Base-by-base conservation (phyloP, 2,113 vertebrate species). In the Mus musculus region DNA sequence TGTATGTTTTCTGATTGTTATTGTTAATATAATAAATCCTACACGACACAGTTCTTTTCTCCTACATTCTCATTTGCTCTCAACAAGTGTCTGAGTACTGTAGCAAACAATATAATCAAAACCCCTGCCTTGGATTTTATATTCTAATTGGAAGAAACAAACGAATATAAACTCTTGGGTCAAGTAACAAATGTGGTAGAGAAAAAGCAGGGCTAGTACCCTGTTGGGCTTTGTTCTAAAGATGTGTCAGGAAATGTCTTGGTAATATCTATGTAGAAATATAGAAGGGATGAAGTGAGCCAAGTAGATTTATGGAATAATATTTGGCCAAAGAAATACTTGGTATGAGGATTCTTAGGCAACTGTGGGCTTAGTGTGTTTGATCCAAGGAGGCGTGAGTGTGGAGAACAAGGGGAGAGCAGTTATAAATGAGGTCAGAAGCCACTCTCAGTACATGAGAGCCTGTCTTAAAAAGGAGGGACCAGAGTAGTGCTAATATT, bases 1-100 rank as follows among this genome's bases (percentile, higher is more conserved):
- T 93, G n/a, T 95, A 80, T 93, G 80, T 85, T 91, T 73, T 95
- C 46, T 72, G 87, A 61, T 85, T 97, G n/a, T 80, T 61, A 28
- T 33, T 91, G 16, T 61, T 91, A 71, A 95, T 92, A 86, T n/a
- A 93, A 96, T 95, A 97, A 97, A 95, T 88, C 76, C 84, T 87
- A 80, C 93, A 14, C 89, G 87, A 82, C 30, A 87, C 36, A 94
- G 0, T 93, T 95, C 76, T 49, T 95, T 95, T 95, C 90, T 95
- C 69, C 90, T 76, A 93, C 12, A 88, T 97, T 71, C 91, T 93
- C 39, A 81, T 89, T 92, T 93, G 61, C 26, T 3, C 13, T 93
- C 87, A 93, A 93, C 80, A 87, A 28, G 82, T 80, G 84, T 86
- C 87, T 90, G 78, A 96, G 46, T 94, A 82, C 71, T 92, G 24